Conservation (phyloP, 2,113 vertebrate genomes). For the Antigone vipio region DNA sequence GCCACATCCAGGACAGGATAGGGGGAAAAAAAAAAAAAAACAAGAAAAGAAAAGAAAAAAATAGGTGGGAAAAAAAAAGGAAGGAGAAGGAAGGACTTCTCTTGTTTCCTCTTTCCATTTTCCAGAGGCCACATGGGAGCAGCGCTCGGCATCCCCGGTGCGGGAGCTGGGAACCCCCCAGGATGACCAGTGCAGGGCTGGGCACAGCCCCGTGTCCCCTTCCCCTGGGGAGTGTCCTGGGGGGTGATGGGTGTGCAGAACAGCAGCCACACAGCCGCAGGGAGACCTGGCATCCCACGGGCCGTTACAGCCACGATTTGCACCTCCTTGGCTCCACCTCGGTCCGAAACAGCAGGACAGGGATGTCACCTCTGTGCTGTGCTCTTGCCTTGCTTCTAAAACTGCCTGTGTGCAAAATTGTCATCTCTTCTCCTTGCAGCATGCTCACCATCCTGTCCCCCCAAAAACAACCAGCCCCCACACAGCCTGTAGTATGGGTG, state of each 20-base stretch:
- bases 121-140: background rate
- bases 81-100: background rate
- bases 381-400: background rate
- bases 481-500: accelerated
- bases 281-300: background rate
- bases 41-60: background rate
- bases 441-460: accelerated
- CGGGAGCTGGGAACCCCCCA: background rate
- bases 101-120: background rate
- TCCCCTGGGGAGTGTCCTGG: background rate
- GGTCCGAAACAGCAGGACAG: background rate
- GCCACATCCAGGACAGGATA: background rate
- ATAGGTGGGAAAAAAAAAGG: background rate
- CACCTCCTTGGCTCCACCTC: background rate
- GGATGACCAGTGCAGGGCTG: background rate
- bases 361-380: background rate
- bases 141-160: background rate
- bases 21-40: background rate
- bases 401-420: background rate
- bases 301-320: background rate
- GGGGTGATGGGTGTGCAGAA: background rate
- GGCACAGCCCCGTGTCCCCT: background rate
- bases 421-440: background rate
- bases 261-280: background rate
- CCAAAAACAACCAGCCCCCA: accelerated